Base-by-base conservation (phyloP, 2,888 invertebrate genomes). In the Serripes groenlandicus region DNA sequence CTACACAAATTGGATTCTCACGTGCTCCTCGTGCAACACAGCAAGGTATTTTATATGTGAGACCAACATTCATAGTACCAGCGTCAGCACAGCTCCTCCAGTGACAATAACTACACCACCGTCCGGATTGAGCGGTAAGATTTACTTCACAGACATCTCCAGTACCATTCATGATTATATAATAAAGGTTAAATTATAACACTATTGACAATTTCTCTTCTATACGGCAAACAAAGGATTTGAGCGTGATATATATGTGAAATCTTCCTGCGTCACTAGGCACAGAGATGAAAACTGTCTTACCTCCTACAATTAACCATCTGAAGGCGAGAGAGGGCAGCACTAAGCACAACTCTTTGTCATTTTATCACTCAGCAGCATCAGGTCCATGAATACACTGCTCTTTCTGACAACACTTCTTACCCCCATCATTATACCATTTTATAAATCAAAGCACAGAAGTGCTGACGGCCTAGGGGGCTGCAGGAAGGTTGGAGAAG, bases 1-100 rank as follows among this genome's bases (percentile, higher is more conserved):
- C 21, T 62, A 34, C 34, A 5, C 32, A 18, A 34, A 34, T 28
- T 62, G 62, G 62, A 34, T 62, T 1, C 2, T 62, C 26, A 62
- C n/a, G 62, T 62, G 62, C 34, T 30, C 62, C 18, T 32, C 26
- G 21, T 62, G 62, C n/a, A 34, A n/a, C n/a, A n/a, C n/a, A 62
- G 11, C 30, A 18, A n/a, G 62, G 32, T 34, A 62, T 21, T 11
- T 62, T 21, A 62, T 62, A 18, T 62, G 62, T 62, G 32, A 62
- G 34, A 7, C 11, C 7, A 34, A 30, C 11, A 34, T 32, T 28
- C 7, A 21, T 11, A 3, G 32, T 3, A 62, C n/a, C 34, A 62
- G 21, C n/a, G 18, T 34, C 32, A 34, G 32, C 28, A 5, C 34
- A 21, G 34, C 34, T 11, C 5, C 34, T 23, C 9, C 62, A 11